Conservation (phyloP, 2,797 vertebrate species). For the Pyrocephalus nanus region DNA sequence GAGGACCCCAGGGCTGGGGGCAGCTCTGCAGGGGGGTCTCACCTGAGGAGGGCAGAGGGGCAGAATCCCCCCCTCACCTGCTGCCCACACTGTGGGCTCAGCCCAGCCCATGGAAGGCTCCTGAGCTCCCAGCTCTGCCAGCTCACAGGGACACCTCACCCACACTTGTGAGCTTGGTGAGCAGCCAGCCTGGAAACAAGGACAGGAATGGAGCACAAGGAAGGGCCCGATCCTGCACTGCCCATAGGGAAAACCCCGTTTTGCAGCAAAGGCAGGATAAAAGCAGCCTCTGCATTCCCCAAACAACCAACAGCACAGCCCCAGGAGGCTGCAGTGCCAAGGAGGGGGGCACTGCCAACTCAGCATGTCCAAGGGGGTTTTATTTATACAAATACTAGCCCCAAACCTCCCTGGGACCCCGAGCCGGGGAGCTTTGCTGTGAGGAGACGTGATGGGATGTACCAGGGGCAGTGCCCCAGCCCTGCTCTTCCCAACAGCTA, state of each 20-base stretch:
- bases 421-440: not conserved
- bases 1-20: too few relatives aligned
- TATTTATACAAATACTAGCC: not conserved
- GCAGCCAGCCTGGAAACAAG: not conserved
- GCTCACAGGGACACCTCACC: not conserved
- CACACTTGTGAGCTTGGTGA: fast-evolving
- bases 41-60: too few relatives aligned
- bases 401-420: fast-evolving
- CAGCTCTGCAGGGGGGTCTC: too few relatives aligned
- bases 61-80: too few relatives aligned
- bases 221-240: not conserved
- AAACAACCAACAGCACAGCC: not conserved
- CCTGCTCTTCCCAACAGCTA: not conserved
- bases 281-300: not conserved
- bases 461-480: not conserved
- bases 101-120: too few relatives aligned
- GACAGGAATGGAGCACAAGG: not conserved
- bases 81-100: too few relatives aligned
- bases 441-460: fast-evolving
- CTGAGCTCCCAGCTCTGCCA: not conserved
- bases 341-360: not conserved
- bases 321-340: too few relatives aligned
- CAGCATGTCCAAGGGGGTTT: fast-evolving
- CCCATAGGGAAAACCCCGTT: not conserved
- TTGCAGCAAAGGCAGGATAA: not conserved